These are phyloP conservation scores for Luidia sarsii DNA, from an alignment of 53 echinoderm and acorn worm genomes.

Conservation along the genomic window DNA sequence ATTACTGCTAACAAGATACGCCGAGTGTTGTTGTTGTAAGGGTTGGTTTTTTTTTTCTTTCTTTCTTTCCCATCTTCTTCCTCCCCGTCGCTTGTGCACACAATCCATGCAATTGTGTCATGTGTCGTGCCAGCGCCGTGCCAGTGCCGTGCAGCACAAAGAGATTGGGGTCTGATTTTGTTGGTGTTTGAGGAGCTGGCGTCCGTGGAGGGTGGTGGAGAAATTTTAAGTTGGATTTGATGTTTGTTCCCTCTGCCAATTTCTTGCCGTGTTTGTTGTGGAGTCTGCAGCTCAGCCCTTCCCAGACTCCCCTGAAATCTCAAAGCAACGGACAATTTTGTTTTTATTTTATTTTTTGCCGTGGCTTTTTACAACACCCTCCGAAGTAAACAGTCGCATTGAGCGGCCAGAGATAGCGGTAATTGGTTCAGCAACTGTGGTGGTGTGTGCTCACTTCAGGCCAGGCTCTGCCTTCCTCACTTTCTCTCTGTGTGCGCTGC, in stretches of 20 bases:
- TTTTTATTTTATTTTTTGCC: no score
- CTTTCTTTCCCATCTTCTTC: not conserved
- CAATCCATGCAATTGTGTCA: conserved; percentile 47
- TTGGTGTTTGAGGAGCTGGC: conserved; percentile 19
- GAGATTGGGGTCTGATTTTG: not conserved
- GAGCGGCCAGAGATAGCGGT: not conserved
- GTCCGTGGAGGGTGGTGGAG: not conserved
- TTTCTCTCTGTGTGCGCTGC: no score
- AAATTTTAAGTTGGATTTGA: no score
- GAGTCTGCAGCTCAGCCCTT: not conserved
- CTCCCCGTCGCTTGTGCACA: not conserved
- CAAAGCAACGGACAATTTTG: no score
- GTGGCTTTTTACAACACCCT: not conserved
- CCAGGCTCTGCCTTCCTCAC: no score
- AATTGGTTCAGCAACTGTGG: conserved; percentile 46
- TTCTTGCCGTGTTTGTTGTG: not conserved
- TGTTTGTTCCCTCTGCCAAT: no score
- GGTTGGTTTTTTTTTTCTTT: no score
- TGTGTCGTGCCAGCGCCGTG: not conserved
- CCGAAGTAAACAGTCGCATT: conserved; percentile 16
- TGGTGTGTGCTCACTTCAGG: no score
- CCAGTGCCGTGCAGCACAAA: not conserved
- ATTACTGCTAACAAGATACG: conserved; percentile 27
- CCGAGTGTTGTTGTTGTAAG: not conserved
- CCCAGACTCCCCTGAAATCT: not conserved